Conservation (phyloP, 2,797 vertebrate genomes). For the Lepus oiostolus region DNA sequence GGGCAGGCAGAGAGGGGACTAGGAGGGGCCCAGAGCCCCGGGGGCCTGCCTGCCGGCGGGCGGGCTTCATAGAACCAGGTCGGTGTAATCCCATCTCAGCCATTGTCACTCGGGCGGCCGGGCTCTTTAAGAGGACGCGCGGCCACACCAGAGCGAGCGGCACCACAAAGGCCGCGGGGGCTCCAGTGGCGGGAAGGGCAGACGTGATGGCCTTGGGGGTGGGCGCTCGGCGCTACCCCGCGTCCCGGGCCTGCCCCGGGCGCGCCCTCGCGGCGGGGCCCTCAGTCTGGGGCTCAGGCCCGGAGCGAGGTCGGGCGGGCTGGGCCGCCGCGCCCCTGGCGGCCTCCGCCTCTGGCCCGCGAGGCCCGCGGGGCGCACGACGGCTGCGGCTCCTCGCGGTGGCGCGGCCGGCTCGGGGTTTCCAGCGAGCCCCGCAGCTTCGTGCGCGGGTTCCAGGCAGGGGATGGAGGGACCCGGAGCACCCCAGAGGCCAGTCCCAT, state of each 20-base stretch:
- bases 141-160: constrained; percentile 86
- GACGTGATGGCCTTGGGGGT: constrained; percentile 88
- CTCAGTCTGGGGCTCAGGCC: rapidly evolving
- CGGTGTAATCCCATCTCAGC: constrained; percentile 92
- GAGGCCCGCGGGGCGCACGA: not conserved
- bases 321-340: rapidly evolving
- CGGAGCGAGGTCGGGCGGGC: too few species aligned
- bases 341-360: not conserved
- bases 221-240: constrained; percentile 56
- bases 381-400: too few species aligned
- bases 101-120: constrained; percentile 90
- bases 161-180: constrained; percentile 89
- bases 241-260: not conserved
- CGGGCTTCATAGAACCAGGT: constrained; percentile 90
- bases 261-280: not conserved
- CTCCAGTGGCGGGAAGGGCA: constrained; percentile 91
- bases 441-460: not conserved
- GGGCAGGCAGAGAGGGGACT: not conserved
- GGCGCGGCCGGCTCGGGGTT: not conserved
- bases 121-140: constrained; percentile 85
- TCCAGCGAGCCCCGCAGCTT: not conserved
- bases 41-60: constrained; percentile 69
- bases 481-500: not conserved
- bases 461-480: too few species aligned
- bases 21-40: not conserved